Base-by-base conservation (phyloP, 2,888 invertebrate species). In the Drosophila paranaensis region DNA sequence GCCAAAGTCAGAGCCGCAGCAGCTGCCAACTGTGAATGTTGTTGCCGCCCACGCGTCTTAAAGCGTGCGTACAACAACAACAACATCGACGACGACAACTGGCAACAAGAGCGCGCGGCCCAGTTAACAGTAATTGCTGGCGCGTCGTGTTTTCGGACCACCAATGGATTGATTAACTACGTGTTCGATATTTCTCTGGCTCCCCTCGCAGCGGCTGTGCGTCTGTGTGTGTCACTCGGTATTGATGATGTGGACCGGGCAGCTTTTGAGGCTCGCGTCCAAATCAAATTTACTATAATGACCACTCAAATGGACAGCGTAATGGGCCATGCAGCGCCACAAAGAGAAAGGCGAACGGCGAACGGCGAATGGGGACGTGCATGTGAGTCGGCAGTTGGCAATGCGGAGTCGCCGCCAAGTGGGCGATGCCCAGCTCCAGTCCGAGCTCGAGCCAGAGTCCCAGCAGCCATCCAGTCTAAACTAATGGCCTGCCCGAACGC, bases 271-370 rank as follows among this genome's bases (percentile, higher is more conserved):
- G 85, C 88, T 80, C 68, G 83, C 86, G 74, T 86, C 88, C 88
- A 88, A 83, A 83, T 83, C 82, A 88, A 83, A 83, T 88, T 88
- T 83, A 83, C 88, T 80, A 86, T 83, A 83, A 83, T 83, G 82
- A 83, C 88, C 82, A 88, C 86, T 83, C 88, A 86, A 88, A 88
- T 86, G 82, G 88, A 88, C 88, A 88, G 83, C 81, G 86, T 86
- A 83, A 83, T 88, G 88, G 88, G 81, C 74, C 86, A 86, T 65
- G 77, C 78, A 65, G 74, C 64, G 45, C 56, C 55, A 51, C 62
- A 65, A 70, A 82, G 50, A 65, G 66, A 71, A 65, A 65, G 56
- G 51, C 53, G 40, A 45, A 57, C 39, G 39, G 20, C 54, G 10
- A 69, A 63, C 30, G 40, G 57, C 45, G 60, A 39, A 53, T 51